Conservation (phyloP, 2,797 vertebrate species). For the Sebastes trivittatus region DNA sequence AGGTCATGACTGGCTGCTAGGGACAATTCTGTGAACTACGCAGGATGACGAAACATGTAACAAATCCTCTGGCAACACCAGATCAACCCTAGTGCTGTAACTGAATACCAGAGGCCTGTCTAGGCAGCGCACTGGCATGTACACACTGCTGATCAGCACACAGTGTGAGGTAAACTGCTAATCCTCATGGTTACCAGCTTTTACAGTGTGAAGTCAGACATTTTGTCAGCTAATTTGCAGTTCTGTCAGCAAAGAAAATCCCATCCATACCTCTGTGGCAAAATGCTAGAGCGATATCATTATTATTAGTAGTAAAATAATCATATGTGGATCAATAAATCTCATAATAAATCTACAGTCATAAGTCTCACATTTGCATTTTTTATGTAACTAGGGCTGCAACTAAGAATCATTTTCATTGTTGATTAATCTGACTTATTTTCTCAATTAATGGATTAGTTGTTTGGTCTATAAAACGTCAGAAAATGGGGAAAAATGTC, state of each 20-base stretch:
- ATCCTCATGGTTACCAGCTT: neutral
- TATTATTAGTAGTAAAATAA: neutral
- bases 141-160: neutral
- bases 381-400: neutral
- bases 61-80: conserved; percentile 41
- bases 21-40: conserved; percentile 19
- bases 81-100: conserved; percentile 51
- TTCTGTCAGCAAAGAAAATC: neutral
- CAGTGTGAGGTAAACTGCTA: neutral
- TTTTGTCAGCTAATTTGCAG: conserved; percentile 1
- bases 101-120: conserved; percentile 42
- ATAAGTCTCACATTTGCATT: neutral
- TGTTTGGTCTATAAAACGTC: no score
- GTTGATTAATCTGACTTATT: no score
- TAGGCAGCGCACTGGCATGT: neutral
- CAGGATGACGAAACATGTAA: conserved; percentile 49
- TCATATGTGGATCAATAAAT: neutral
- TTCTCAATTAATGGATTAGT: no score
- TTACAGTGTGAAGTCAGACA: neutral
- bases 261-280: neutral
- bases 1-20: conserved; percentile 24
- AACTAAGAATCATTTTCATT: no score
- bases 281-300: neutral
- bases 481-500: no score
- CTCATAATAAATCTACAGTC: neutral